A percentile compares a stretch with the other conserved stretches of the same genome.
Evolutionary conservation across 1,140 invertebrate species (phyloP).

Genomic region (Tetramorium simillimum): DNA sequence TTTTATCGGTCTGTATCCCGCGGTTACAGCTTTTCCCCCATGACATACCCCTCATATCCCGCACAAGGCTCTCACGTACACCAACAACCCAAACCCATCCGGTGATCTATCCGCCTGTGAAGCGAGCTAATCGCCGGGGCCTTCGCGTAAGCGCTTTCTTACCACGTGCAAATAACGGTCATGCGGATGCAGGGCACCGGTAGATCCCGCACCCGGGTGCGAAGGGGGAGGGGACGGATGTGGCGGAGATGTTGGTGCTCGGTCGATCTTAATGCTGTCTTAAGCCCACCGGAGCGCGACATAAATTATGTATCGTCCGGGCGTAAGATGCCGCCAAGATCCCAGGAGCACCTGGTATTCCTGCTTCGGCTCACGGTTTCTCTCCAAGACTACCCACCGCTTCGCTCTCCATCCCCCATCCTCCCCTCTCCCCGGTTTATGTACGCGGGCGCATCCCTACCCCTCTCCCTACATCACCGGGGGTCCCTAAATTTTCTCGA

Average conservation of each 20-base stretch:
- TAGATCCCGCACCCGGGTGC: constrained; percentile 12
- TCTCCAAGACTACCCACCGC: constrained; percentile 52
- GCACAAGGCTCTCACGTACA: constrained; percentile 1
- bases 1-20: neutral
- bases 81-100: constrained; percentile 39
- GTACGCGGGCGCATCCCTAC: constrained; percentile 51
- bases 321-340: constrained; percentile 84
- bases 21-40: neutral
- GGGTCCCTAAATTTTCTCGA: constrained; percentile 82
- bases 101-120: constrained; percentile 55
- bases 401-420: constrained; percentile 50
- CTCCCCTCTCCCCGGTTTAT: constrained; percentile 69
- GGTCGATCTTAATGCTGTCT: constrained; percentile 85
- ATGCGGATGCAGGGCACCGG: constrained; percentile 58
- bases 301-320: constrained; percentile 86
- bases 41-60: neutral
- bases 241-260: constrained; percentile 70
- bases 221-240: constrained; percentile 65
- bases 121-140: constrained; percentile 56
- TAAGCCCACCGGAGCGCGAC: constrained; percentile 83
- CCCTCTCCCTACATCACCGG: constrained; percentile 10
- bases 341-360: constrained; percentile 85
- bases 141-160: constrained; percentile 58
- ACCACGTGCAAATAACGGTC: constrained; percentile 60
- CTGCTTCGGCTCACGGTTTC: constrained; percentile 68